A percentile compares a stretch with the other conserved stretches of the same genome.
Evolutionary conservation across 92 coral and sea anemone species (phyloP).

Genomic region (Paramuricea clavata): DNA sequence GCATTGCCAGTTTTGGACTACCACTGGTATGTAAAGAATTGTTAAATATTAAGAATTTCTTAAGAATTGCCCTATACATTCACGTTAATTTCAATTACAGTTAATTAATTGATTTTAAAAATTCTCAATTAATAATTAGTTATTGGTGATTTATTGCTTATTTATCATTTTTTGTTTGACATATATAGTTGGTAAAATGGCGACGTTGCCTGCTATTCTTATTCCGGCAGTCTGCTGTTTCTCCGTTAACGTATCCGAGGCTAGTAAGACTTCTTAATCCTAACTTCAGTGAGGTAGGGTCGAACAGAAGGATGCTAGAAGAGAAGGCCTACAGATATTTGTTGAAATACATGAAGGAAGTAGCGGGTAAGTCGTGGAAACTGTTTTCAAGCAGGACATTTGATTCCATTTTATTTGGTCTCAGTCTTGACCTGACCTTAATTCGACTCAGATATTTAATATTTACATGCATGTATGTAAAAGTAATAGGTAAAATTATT

Average conservation of each 20-base stretch:
- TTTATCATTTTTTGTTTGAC: background rate
- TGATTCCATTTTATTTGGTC: background rate
- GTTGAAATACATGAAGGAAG: slow-evolving; percentile 66
- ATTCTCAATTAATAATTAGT: background rate
- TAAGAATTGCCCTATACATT: too few species aligned
- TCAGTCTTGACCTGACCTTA: background rate
- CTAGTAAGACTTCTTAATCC: slow-evolving; percentile 48
- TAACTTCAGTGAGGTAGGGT: slow-evolving; percentile 50
- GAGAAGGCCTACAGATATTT: slow-evolving; percentile 57
- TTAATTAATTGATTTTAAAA: too few species aligned
- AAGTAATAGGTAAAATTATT: too few species aligned
- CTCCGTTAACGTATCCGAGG: slow-evolving; percentile 49
- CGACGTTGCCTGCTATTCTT: slow-evolving; percentile 61
- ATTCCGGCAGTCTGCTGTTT: slow-evolving; percentile 54
- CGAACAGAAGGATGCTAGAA: slow-evolving; percentile 46
- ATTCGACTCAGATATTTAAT: too few species aligned
- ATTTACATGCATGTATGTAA: background rate
- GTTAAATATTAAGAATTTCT: too few species aligned
- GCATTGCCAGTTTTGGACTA: slow-evolving; percentile 1
- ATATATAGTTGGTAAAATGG: slow-evolving; percentile 51
- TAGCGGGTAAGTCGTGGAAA: slow-evolving; percentile 41
- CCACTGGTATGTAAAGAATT: background rate
- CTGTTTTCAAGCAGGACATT: too few species aligned
- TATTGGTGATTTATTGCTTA: background rate
- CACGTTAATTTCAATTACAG: too few species aligned